Evolutionary conservation across 2,888 invertebrate species (phyloP).

Genomic region (Latheticus oryzae): DNA sequence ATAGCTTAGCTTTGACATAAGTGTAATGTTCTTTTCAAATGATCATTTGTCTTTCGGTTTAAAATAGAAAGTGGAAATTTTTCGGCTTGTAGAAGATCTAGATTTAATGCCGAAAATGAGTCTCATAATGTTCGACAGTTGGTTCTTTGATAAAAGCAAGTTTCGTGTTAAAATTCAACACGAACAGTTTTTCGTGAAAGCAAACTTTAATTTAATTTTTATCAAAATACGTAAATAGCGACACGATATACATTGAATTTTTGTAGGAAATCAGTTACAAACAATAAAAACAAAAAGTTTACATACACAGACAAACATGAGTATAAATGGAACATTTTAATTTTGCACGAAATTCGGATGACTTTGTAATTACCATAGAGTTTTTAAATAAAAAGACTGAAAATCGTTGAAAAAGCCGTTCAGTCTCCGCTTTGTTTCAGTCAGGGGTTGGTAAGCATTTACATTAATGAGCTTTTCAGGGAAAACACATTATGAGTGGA

Average conservation of each 20-base stretch:
- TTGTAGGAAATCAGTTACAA: slow-evolving; percentile 28
- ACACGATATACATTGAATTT: slow-evolving; percentile 40
- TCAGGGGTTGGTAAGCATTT: slow-evolving; percentile 43
- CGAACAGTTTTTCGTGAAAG: slow-evolving; percentile 37
- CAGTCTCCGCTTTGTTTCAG: slow-evolving; percentile 34
- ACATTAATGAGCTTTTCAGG: slow-evolving; percentile 47
- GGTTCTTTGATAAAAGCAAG: slow-evolving; percentile 26
- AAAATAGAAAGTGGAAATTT: too few species aligned
- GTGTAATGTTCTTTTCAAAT: too few species aligned
- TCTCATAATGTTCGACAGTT: slow-evolving; percentile 34
- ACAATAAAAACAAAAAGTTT: slow-evolving; percentile 22
- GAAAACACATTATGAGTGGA: slow-evolving; percentile 44
- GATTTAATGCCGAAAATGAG: slow-evolving; percentile 5
- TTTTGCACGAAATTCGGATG: slow-evolving; percentile 40
- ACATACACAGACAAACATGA: slow-evolving; percentile 8
- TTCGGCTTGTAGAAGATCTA: too few species aligned
- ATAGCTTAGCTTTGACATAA: too few species aligned
- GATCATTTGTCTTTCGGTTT: too few species aligned
- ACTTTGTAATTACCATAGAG: slow-evolving; percentile 37
- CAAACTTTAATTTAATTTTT: slow-evolving; percentile 40
- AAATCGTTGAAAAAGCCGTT: slow-evolving; percentile 39
- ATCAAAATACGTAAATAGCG: slow-evolving; percentile 40
- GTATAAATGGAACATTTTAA: slow-evolving; percentile 38
- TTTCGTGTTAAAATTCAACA: slow-evolving; percentile 40
- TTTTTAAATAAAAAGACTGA: slow-evolving; percentile 8